Conservation (phyloP, 2,888 invertebrate genomes). For the Tribolium freemani region DNA sequence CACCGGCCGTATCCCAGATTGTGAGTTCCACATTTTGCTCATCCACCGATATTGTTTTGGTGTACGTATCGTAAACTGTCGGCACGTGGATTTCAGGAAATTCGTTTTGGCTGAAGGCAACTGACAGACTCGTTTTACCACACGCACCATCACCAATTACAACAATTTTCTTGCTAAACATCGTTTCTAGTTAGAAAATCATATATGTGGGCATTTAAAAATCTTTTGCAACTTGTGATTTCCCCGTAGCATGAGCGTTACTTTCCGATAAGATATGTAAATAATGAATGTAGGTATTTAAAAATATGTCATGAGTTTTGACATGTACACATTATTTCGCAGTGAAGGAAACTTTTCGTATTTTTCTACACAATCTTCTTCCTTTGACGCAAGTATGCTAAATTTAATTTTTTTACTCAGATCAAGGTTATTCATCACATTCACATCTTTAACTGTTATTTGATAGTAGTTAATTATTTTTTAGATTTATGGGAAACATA, state of each 20-base stretch:
- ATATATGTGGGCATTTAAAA: no score
- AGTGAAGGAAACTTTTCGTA: background rate
- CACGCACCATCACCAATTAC: slow-evolving; percentile 76
- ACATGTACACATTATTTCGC: background rate
- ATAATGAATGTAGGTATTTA: background rate
- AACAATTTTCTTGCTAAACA: slow-evolving; percentile 70
- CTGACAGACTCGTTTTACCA: slow-evolving; percentile 76
- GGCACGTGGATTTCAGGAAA: slow-evolving; percentile 74
- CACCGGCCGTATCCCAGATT: slow-evolving; percentile 73
- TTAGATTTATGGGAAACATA: no score
- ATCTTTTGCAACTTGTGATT: no score
- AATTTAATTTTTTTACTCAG: background rate
- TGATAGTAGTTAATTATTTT: background rate
- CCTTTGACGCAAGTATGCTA: background rate
- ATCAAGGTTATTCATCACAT: background rate
- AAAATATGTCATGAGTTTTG: background rate
- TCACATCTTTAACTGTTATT: background rate
- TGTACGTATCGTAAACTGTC: slow-evolving; percentile 62
- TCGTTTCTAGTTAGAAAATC: background rate
- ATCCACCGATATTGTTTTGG: slow-evolving; percentile 70
- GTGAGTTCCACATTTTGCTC: slow-evolving; percentile 66
- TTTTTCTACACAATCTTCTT: background rate
- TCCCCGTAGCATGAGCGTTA: no score
- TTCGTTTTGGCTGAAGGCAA: slow-evolving; percentile 74
- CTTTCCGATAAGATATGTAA: background rate